phyloP scores from a whole-genome alignment of 2,113 vertebrate genomes.

The Grammomys surdaster region DNA sequence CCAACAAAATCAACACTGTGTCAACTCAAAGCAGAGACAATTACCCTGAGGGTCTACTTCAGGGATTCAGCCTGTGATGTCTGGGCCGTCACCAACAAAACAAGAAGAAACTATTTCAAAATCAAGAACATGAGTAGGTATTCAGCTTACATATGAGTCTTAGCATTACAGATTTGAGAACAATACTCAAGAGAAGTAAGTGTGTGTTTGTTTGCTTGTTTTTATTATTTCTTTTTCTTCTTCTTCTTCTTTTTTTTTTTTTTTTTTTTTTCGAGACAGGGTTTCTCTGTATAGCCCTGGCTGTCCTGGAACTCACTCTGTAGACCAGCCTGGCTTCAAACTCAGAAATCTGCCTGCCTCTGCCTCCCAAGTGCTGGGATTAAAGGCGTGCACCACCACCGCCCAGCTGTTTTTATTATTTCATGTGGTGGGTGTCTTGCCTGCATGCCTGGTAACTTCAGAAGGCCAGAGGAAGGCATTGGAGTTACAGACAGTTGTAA shows the following conservation, averaged over 20 bases:
- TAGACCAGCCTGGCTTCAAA: too few species aligned
- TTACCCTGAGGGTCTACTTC: neutral
- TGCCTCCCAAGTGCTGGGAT: too few species aligned
- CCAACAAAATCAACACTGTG: neutral
- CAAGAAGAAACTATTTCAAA: neutral
- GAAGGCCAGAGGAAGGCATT: neutral
- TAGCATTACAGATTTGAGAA: neutral
- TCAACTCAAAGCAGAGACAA: neutral
- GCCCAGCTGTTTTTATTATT: neutral
- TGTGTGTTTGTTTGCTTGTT: neutral
- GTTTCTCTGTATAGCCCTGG: too few species aligned
- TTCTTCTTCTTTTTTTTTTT: too few species aligned
- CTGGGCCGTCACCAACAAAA: neutral
- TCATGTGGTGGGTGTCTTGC: neutral
- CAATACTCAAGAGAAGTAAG: neutral
- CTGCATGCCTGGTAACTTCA: neutral
- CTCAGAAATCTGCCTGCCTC: too few species aligned
- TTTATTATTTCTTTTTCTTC: neutral
- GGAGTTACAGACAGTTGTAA: neutral
- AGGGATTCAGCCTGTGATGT: neutral
- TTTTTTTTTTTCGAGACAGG: too few species aligned
- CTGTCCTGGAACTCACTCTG: too few species aligned
- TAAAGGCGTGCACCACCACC: too few species aligned
- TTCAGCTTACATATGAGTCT: neutral
- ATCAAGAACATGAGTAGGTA: neutral